Evolutionary conservation across 2,113 vertebrate species (phyloP).

Genomic region (Acrocephalus kingi): DNA sequence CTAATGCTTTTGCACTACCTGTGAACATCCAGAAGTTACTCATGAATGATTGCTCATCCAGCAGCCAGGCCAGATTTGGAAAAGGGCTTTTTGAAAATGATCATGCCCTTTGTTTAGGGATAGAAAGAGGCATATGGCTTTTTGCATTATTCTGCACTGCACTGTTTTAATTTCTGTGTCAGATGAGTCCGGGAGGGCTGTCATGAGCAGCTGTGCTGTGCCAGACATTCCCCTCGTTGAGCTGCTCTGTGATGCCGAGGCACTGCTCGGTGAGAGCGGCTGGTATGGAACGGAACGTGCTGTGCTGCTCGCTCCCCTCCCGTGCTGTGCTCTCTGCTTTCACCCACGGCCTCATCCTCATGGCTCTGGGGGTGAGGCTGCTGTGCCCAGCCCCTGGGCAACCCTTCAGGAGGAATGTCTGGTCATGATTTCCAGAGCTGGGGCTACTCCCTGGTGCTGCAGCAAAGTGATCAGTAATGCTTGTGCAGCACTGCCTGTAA

Average conservation of each 20-base stretch:
- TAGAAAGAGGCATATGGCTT: neutral
- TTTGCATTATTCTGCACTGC: neutral
- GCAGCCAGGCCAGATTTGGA: neutral
- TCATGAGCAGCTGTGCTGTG: neutral
- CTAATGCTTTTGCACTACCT: neutral
- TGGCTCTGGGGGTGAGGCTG: neutral
- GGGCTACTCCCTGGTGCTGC: rapidly evolving
- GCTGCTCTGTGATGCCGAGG: neutral
- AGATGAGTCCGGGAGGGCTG: neutral
- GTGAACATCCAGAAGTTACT: neutral
- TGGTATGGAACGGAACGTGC: neutral
- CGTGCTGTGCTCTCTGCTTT: neutral
- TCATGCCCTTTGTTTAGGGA: neutral
- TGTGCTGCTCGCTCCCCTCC: neutral
- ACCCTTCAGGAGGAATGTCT: neutral
- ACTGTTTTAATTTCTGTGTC: neutral
- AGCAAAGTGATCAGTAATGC: neutral
- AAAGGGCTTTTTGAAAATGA: neutral
- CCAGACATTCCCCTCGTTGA: neutral
- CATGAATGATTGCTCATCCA: neutral
- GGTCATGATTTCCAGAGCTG: neutral
- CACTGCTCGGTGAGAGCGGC: neutral
- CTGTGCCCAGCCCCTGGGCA: neutral
- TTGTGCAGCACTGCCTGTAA: neutral
- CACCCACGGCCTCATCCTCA: neutral